Percentiles rank a stretch among this genome's conserved stretches.
Evolutionary conservation across 2,888 invertebrate species (phyloP).

Genomic region (Cloeon dipterum): DNA sequence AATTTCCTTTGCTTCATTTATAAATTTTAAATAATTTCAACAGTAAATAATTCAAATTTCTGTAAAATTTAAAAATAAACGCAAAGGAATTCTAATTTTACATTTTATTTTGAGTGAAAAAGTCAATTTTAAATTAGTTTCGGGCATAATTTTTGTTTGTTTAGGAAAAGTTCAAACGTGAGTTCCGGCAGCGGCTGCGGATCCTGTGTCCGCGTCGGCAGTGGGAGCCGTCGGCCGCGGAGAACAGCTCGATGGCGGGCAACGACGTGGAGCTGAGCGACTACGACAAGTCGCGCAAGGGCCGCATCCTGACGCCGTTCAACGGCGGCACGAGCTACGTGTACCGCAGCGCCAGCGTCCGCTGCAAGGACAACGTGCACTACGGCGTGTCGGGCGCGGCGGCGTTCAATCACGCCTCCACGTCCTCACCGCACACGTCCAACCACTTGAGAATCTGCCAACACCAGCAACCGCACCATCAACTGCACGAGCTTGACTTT

Average conservation of each 20-base stretch:
- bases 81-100: too few relatives aligned
- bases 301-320: not conserved
- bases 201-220: conserved; percentile 3
- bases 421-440: not conserved
- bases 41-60: too few relatives aligned
- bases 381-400: not conserved
- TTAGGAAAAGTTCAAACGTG: conserved; percentile 58
- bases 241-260: not conserved
- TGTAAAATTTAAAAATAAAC: too few relatives aligned
- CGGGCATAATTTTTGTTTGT: conserved; percentile 13
- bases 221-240: not conserved
- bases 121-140: too few relatives aligned
- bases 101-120: too few relatives aligned
- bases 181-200: conserved; percentile 43
- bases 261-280: not conserved
- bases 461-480: not conserved
- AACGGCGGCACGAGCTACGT: conserved; percentile 1
- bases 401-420: not conserved
- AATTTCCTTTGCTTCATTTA: too few relatives aligned
- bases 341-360: not conserved
- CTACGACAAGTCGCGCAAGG: not conserved
- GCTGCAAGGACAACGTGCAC: conserved; percentile 2
- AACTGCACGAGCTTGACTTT: not conserved
- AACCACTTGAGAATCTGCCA: not conserved
- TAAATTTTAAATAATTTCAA: too few relatives aligned